Conservation (phyloP, 2,797 vertebrate genomes). For the Iguana delicatissima region DNA sequence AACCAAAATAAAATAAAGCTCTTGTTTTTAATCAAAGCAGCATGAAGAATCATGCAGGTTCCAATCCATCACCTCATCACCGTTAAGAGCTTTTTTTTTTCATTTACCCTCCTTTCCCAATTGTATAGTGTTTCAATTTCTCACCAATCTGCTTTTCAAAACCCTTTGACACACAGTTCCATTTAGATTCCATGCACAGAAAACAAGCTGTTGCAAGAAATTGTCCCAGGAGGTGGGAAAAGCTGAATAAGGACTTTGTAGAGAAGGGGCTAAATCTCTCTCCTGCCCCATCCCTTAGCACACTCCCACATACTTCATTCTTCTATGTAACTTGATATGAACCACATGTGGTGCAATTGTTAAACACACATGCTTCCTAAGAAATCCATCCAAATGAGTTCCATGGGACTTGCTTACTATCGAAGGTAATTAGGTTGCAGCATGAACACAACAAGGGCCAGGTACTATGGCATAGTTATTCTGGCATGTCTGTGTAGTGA, state of each 20-base stretch:
- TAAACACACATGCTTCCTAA: neutral
- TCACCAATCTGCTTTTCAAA: conserved; percentile 61
- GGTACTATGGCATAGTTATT: neutral
- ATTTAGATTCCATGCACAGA: conserved; percentile 48
- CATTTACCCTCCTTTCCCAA: conserved; percentile 52
- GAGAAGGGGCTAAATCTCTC: neutral
- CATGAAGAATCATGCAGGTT: conserved; percentile 59
- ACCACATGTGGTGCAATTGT: neutral
- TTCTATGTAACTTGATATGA: neutral
- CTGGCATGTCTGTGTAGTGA: too few relatives aligned
- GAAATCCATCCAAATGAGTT: neutral
- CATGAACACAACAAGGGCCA: neutral
- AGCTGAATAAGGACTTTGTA: conserved; percentile 34
- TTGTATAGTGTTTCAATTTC: conserved; percentile 70
- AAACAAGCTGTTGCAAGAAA: conserved; percentile 38
- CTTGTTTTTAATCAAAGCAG: conserved; percentile 55
- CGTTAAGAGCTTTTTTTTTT: conserved; percentile 46
- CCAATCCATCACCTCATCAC: conserved; percentile 52
- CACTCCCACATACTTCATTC: neutral
- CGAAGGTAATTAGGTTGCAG: neutral
- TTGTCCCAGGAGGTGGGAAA: conserved; percentile 22
- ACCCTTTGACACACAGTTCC: conserved; percentile 59
- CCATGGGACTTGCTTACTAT: neutral
- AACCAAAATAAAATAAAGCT: conserved; percentile 23
- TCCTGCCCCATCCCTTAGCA: neutral